Conservation (phyloP, 1,140 invertebrate species). For the Bacillus rossius region DNA sequence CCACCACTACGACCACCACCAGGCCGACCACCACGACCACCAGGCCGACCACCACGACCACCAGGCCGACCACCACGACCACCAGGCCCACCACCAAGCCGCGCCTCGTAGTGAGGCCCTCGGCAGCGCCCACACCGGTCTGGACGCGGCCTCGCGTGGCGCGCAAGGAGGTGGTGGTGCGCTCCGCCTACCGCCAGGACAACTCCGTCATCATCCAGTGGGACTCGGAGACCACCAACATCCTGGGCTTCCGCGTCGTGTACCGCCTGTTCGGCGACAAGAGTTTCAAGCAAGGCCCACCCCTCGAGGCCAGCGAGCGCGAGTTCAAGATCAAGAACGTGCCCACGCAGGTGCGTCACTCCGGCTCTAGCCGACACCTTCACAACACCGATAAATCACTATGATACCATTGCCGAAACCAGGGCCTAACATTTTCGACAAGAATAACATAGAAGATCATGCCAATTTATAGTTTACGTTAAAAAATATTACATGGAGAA, state of each 20-base stretch:
- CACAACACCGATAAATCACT: no score
- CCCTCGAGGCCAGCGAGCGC: conserved; percentile 76
- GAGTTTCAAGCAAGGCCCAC: conserved; percentile 82
- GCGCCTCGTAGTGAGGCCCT: background rate
- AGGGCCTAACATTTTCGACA: no score
- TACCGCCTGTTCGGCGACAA: conserved; percentile 87
- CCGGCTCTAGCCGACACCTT: no score
- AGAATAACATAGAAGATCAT: no score
- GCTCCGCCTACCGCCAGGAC: conserved; percentile 77
- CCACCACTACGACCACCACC: conserved; percentile 9
- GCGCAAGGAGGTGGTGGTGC: conserved; percentile 68
- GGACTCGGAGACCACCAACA: conserved; percentile 79
- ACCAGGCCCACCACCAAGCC: conserved; percentile 22
- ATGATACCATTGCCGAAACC: no score
- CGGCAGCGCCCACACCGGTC: background rate
- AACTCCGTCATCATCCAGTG: conserved; percentile 87
- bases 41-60: conserved; percentile 30
- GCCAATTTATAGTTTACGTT: no score
- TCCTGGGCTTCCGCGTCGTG: conserved; percentile 81
- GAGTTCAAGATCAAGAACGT: conserved; percentile 92
- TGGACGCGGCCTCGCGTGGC: background rate
- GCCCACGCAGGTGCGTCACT: conserved; percentile 64
- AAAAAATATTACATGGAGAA: no score
- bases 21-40: conserved; percentile 22
- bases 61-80: conserved; percentile 39